Evolutionary conservation across 2,888 invertebrate genomes (phyloP), one percentile per base, ranked within the genome.

Genomic region (Drosophila imparisetae): DNA sequence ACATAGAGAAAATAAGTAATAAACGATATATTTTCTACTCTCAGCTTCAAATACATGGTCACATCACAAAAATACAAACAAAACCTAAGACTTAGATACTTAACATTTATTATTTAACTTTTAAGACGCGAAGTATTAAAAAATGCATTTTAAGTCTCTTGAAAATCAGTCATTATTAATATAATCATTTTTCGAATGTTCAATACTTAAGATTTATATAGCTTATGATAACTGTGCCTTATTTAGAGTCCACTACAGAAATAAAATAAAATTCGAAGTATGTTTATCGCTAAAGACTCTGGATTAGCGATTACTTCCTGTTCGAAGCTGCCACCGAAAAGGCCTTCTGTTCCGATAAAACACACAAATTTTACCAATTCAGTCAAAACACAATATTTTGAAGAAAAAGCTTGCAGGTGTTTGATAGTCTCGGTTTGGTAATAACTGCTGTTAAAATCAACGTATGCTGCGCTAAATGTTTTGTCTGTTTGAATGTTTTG

Each of bases 401-500:
- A 24, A 45, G 45, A 21, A 15, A 15, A 3, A 24, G 21, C 4
- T 24, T 1, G 36, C 30, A 30, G 24, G n/a, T 65, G n/a, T 40
- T 34, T 32, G 34, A 49, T 58, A 30, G 32, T 40, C 34, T 49
- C 36, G 24, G 15, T 27, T 65, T 11, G 40, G 40, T 40, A 65
- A 52, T 48, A 29, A 30, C 8, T 32, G 36, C 27, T 30, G n/a
- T 65, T 49, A n/a, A 53, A 55, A 60, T 60, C 34, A 38, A 55
- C 49, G 30, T 34, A 13, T 32, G 59, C n/a, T 32, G 45, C 11
- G 49, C 34, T 34, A 32, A 66, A 52, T 72, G 54, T 54, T 49
- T 45, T 65, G 21, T 27, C 38, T 48, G 29, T 15, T 27, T 40
- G 45, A 69, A 55, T 61, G 62, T 55, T 54, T 34, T 54, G 72